Percentiles rank a stretch among this genome's conserved stretches.
Evolutionary conservation across 2,797 vertebrate species (phyloP).

Genomic region (Coluber constrictor): DNA sequence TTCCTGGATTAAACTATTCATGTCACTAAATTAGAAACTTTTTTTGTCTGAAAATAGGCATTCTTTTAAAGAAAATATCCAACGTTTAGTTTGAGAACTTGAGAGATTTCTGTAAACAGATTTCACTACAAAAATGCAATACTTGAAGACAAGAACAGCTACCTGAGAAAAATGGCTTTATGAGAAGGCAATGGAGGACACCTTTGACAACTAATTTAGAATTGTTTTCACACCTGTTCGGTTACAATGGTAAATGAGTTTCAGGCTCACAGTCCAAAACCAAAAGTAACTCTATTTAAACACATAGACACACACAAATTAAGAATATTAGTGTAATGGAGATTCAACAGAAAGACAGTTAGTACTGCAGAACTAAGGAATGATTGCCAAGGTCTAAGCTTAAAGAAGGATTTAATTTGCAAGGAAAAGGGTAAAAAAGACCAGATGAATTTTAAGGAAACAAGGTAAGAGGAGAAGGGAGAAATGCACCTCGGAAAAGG

Average conservation of each 20-base stretch:
- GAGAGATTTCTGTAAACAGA: neutral
- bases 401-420: conserved; percentile 67
- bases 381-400: conserved; percentile 56
- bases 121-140: conserved; percentile 27
- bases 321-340: conserved; percentile 60
- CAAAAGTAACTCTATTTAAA: conserved; percentile 43
- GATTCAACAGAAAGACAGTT: conserved; percentile 70
- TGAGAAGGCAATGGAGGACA: conserved; percentile 50
- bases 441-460: conserved; percentile 77
- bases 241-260: conserved; percentile 76
- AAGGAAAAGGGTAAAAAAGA: conserved; percentile 70
- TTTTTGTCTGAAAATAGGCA: neutral
- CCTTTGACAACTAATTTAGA: conserved; percentile 47
- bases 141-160: neutral
- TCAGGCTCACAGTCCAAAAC: conserved; percentile 69
- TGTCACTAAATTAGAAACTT: neutral
- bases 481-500: conserved; percentile 76
- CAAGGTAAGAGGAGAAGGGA: conserved; percentile 86
- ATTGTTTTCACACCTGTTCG: conserved; percentile 55
- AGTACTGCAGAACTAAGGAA: conserved; percentile 73
- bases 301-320: conserved; percentile 37
- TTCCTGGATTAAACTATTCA: conserved; percentile 17
- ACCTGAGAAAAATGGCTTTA: conserved; percentile 40
- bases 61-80: neutral
- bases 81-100: neutral